phyloP scores from a whole-genome alignment of 23 tunicate species.

The Trididemnum clinides region DNA sequence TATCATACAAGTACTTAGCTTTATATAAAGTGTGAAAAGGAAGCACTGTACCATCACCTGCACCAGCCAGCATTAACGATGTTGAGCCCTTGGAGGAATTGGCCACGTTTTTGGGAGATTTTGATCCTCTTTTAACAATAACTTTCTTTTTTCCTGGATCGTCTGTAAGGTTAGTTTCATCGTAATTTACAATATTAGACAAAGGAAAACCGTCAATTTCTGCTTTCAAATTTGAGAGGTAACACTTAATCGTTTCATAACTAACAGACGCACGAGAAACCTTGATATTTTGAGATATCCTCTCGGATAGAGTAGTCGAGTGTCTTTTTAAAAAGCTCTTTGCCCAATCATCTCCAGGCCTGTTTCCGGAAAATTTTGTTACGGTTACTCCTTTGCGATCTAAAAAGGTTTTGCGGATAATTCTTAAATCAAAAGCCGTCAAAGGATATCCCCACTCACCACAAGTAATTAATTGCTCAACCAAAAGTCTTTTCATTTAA shows the following conservation, averaged over 20 bases:
- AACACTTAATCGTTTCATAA: background rate
- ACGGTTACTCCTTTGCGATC: background rate
- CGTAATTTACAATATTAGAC: background rate
- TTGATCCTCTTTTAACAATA: background rate
- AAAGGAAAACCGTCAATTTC: background rate
- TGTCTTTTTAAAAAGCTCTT: background rate
- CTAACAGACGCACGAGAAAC: background rate
- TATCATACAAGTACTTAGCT: background rate
- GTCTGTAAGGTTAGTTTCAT: background rate
- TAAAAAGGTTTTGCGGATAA: background rate
- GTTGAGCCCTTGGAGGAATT: background rate
- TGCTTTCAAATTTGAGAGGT: background rate
- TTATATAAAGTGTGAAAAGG: background rate
- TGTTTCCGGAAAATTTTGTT: background rate
- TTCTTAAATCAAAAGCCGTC: background rate
- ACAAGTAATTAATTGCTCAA: background rate
- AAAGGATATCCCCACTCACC: background rate
- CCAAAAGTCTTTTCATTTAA: background rate
- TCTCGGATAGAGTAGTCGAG: background rate
- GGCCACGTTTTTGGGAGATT: background rate
- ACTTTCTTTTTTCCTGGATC: background rate
- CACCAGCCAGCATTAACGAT: background rate
- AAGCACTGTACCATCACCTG: background rate
- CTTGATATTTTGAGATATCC: background rate
- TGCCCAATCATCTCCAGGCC: background rate